Conservation (phyloP, 2,888 invertebrate species). For the Drosophila cracens region DNA sequence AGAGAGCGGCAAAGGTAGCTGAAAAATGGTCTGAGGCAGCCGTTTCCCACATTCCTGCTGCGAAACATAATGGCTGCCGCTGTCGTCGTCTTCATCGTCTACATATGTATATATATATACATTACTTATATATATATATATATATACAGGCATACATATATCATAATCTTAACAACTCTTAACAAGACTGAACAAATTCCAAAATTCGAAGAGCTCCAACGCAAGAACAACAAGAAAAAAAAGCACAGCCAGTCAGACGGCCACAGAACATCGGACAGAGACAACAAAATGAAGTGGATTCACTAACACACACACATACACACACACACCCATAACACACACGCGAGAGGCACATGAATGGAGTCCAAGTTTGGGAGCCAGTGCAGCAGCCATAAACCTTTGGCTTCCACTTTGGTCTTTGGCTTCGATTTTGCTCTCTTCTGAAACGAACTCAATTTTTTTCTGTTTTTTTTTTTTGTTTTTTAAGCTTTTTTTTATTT, state of each 20-base stretch:
- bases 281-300: slow-evolving; percentile 76
- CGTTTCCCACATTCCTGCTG: slow-evolving; percentile 84
- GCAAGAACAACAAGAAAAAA: slow-evolving; percentile 20
- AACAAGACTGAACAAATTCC: slow-evolving; percentile 83
- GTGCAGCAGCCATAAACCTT: slow-evolving; percentile 57
- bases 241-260: slow-evolving; percentile 72
- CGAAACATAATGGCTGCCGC: slow-evolving; percentile 82
- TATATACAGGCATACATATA: slow-evolving; percentile 72
- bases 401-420: slow-evolving; percentile 31
- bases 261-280: slow-evolving; percentile 56
- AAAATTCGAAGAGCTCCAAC: slow-evolving; percentile 68
- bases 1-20: slow-evolving; percentile 43
- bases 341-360: slow-evolving; percentile 41
- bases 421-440: slow-evolving; percentile 19
- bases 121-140: slow-evolving; percentile 1
- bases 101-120: slow-evolving; percentile 31
- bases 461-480: neutral
- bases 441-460: neutral
- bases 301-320: slow-evolving; percentile 50
- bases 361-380: slow-evolving; percentile 43
- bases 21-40: slow-evolving; percentile 73
- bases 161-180: slow-evolving; percentile 84
- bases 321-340: neutral
- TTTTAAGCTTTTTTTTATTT: neutral
- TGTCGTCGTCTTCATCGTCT: slow-evolving; percentile 58